Conservation (phyloP, 1,140 invertebrate species). For the Cydia splendana region DNA sequence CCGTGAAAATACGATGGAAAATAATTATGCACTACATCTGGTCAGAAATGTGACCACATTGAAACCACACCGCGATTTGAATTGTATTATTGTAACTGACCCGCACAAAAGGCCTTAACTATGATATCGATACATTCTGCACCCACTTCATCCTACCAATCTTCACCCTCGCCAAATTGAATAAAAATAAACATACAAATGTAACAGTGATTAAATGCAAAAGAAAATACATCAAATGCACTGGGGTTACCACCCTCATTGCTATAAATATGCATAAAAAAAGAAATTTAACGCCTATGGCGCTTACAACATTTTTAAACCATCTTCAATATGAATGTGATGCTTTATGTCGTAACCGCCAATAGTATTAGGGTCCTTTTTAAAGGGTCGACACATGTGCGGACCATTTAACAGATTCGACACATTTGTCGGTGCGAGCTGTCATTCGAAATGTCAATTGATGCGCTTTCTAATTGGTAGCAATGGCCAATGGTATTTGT, state of each 20-base stretch:
- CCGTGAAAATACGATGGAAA: too few relatives aligned
- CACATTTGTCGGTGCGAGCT: neutral
- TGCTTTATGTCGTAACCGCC: too few relatives aligned
- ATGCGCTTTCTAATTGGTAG: neutral
- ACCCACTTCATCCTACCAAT: neutral
- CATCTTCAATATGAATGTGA: too few relatives aligned
- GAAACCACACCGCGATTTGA: too few relatives aligned
- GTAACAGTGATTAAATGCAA: constrained; percentile 11
- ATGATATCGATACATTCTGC: neutral
- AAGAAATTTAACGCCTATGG: neutral
- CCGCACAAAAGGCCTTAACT: neutral
- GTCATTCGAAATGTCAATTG: neutral
- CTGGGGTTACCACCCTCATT: neutral
- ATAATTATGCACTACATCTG: too few relatives aligned
- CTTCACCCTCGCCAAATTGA: neutral
- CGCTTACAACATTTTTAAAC: neutral
- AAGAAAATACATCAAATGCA: neutral
- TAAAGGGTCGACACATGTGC: neutral
- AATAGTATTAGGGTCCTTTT: too few relatives aligned
- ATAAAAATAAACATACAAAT: neutral
- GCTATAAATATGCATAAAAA: neutral
- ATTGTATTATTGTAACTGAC: too few relatives aligned
- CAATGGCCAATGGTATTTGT: neutral
- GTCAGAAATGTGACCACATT: too few relatives aligned
- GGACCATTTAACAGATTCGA: constrained; percentile 1